A percentile compares a stretch with the other conserved stretches of the same genome.
Evolutionary conservation across 2,113 vertebrate genomes (phyloP).

Genomic region (Myodes glareolus): DNA sequence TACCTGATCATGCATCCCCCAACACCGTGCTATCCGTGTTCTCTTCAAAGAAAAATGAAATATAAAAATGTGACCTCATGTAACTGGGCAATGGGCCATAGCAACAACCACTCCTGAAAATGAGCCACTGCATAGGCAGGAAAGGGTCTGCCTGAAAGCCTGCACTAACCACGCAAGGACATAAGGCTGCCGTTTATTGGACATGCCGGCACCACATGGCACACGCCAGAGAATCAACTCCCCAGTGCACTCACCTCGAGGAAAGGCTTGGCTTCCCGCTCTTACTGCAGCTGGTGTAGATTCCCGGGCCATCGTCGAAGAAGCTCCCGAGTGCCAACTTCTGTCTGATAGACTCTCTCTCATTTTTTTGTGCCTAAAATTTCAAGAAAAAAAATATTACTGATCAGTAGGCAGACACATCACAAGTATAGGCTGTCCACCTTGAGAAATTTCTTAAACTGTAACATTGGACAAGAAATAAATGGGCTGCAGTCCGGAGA

Average conservation of each 20-base stretch:
- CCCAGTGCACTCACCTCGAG: constrained; percentile 90
- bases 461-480: constrained; percentile 41
- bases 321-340: constrained; percentile 99
- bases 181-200: neutral
- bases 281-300: constrained; percentile 98
- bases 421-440: neutral
- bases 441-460: constrained; percentile 7
- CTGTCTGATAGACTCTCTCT: constrained; percentile 98
- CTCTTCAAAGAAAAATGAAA: constrained; percentile 16
- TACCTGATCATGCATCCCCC: neutral
- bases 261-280: constrained; percentile 99
- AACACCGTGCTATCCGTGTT: neutral
- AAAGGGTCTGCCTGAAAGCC: neutral
- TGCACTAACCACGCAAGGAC: neutral
- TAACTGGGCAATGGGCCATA: neutral
- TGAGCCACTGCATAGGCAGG: neutral
- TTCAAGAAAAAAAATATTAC: constrained; percentile 62
- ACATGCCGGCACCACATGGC: neutral
- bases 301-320: constrained; percentile 98
- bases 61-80: constrained; percentile 43
- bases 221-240: neutral
- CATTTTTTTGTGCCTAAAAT: constrained; percentile 99
- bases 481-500: neutral
- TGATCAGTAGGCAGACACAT: neutral
- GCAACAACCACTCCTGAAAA: neutral